These are phyloP conservation scores for Erebia epiphron DNA, from an alignment of 2,888 invertebrate genomes.

Conservation along the genomic window DNA sequence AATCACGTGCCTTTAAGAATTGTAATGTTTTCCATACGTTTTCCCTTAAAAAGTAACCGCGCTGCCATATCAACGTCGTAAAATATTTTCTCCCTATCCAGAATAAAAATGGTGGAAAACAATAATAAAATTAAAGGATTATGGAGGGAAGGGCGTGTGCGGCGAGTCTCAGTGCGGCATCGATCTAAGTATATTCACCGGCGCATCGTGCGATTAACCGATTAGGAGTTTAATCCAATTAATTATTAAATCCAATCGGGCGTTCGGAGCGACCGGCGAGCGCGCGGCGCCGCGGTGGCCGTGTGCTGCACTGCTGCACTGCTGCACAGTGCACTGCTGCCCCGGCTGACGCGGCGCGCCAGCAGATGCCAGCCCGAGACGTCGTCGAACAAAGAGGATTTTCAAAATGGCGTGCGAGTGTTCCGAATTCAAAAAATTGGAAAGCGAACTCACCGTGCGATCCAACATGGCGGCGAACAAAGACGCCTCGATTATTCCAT, in stretches of 20 bases:
- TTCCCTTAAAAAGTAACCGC: not conserved
- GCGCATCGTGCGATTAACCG: conserved; percentile 33
- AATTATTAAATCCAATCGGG: conserved; percentile 26
- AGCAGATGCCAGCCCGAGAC: conserved; percentile 36
- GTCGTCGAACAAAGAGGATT: conserved; percentile 44
- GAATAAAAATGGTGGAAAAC: not conserved
- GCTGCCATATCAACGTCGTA: not conserved
- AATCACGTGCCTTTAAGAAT: not conserved
- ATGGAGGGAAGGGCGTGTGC: not conserved
- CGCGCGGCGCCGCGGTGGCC: too few relatives aligned
- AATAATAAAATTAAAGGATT: not conserved
- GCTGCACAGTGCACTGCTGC: too few relatives aligned
- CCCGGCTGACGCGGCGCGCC: too few relatives aligned
- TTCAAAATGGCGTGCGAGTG: conserved; percentile 46
- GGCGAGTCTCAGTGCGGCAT: not conserved
- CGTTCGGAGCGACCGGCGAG: not conserved
- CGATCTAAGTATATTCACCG: conserved; percentile 2
- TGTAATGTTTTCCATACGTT: not conserved
- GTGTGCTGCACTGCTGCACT: too few relatives aligned
- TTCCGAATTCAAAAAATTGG: conserved; percentile 51
- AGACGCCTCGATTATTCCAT: conserved; percentile 40
- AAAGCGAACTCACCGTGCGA: conserved; percentile 60
- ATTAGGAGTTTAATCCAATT: conserved; percentile 23
- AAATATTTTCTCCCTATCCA: not conserved
- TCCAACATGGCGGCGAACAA: conserved; percentile 63